Base-by-base conservation (phyloP, 2,888 invertebrate species). In the Dendrolimus houi region DNA sequence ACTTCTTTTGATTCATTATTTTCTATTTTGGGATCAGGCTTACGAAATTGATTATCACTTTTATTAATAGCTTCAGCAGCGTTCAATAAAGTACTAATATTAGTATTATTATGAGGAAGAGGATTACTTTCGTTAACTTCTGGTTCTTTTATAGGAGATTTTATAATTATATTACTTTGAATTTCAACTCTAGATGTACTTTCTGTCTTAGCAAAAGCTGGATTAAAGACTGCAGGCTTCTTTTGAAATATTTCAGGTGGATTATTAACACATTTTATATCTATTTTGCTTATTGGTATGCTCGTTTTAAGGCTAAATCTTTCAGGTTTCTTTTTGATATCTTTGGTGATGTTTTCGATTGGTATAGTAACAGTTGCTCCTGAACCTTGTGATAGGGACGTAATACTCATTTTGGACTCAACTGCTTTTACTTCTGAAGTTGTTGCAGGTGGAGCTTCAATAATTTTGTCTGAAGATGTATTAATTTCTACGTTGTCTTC, bases 201-300 rank as follows among this genome's bases (percentile, higher is more conserved):
- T 14, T 69, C 65, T 13, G 13, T 42, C 60, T 75, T 75, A 8
- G 61, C 54, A 55, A 68, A 67, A 9, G 75, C 65, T 52, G 79
- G 71, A 60, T 75, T 79, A 47, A 76, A 79, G 8, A 69, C 63
- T 7, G 67, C 60, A 2, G 68, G 59, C 55, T 71, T 73, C 57
- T 65, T 67, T 41, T 63, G 40, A 54, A 62, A 52, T 17, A 64
- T 47, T 47, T 47, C 47, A 47, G 56, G 53, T n/a, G 53, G 55
- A 55, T 54, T 79, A 53, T 67, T 79, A 1, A 89, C 87, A 63
- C 84, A 85, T 69, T 88, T 90, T 77, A 90, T 82, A 63, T 90
- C 90, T 52, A 90, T 82, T 68, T 89, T 88, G 59, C 87, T 88
- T 55, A 90, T 89, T 6, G 91, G 91, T 64, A 91, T 91, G 66